phyloP scores from a whole-genome alignment of 1,140 invertebrate genomes.

The Drosophila dunni region DNA sequence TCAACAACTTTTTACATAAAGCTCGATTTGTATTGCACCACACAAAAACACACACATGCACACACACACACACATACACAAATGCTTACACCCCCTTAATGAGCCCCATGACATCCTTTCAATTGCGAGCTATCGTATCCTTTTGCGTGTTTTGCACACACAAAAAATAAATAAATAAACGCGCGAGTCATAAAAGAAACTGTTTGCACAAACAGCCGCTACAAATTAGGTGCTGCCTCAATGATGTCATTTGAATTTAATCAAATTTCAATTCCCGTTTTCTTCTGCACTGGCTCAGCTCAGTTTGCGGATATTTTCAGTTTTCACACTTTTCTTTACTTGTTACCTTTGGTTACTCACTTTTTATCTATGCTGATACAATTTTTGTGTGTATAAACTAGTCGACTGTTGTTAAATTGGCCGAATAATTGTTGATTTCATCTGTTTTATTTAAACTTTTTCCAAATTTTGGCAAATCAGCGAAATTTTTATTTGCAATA shows the following conservation, averaged over 20 bases:
- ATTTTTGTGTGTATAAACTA: constrained; percentile 5
- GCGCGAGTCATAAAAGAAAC: constrained; percentile 48
- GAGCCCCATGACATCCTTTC: constrained; percentile 23
- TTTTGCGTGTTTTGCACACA: constrained; percentile 69
- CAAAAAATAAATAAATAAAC: constrained; percentile 73
- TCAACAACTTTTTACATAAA: constrained; percentile 50
- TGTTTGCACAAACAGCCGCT: constrained; percentile 41
- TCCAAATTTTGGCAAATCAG: constrained; percentile 27
- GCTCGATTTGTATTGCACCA: constrained; percentile 32
- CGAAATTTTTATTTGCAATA: constrained; percentile 44
- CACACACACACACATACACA: not conserved
- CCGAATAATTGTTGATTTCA: constrained; percentile 13
- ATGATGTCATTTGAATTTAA: constrained; percentile 78
- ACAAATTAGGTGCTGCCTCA: constrained; percentile 42
- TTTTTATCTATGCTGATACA: not conserved
- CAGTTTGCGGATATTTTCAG: not conserved
- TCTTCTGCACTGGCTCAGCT: not conserved
- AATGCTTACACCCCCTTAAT: constrained; percentile 4
- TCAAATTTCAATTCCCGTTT: constrained; percentile 36
- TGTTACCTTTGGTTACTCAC: constrained; percentile 7
- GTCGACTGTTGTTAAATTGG: not conserved
- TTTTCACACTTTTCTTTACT: not conserved
- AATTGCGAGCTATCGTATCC: constrained; percentile 41
- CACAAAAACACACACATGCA: constrained; percentile 10
- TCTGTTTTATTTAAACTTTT: constrained; percentile 40